Percentiles rank a stretch among this genome's conserved stretches.
Evolutionary conservation across 92 coral and sea anemone species (phyloP).

Genomic region (Epizoanthus illoricatus): DNA sequence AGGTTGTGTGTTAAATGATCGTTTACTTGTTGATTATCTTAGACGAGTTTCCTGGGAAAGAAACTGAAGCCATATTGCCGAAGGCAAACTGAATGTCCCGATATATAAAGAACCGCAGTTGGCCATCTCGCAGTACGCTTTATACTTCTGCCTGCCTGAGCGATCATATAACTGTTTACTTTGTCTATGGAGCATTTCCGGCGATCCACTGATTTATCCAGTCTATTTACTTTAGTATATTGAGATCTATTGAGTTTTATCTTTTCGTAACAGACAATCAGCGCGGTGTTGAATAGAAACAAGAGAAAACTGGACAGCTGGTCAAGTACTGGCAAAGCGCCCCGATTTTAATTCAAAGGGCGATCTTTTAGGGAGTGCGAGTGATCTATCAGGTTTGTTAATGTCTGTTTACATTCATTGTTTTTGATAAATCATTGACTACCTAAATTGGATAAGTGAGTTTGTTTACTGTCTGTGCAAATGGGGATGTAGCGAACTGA

Average conservation of each 20-base stretch:
- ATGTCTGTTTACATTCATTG: slow-evolving; percentile 14
- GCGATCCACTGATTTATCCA: slow-evolving; percentile 1
- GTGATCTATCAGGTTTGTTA: slow-evolving; percentile 9
- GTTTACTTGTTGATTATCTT: neutral
- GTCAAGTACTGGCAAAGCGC: neutral
- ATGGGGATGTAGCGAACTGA: neutral
- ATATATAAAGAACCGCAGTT: neutral
- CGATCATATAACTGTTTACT: slow-evolving; percentile 41
- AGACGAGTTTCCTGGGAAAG: slow-evolving; percentile 6
- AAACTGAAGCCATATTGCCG: slow-evolving; percentile 5
- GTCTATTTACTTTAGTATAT: slow-evolving; percentile 24
- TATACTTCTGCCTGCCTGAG: neutral
- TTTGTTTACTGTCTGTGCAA: slow-evolving; percentile 19
- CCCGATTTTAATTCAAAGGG: neutral
- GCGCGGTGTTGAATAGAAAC: neutral
- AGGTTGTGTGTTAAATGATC: slow-evolving; percentile 1
- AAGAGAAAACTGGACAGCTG: neutral
- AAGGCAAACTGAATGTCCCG: neutral
- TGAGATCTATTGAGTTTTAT: neutral
- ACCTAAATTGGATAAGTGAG: slow-evolving; percentile 17
- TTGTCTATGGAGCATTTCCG: slow-evolving; percentile 57
- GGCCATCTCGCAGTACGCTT: neutral
- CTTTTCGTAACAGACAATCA: slow-evolving; percentile 14
- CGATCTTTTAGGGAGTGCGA: neutral
- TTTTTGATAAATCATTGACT: slow-evolving; percentile 8